Base-by-base conservation (phyloP, 2,797 vertebrate genomes). In the Diglossa cyanea region DNA sequence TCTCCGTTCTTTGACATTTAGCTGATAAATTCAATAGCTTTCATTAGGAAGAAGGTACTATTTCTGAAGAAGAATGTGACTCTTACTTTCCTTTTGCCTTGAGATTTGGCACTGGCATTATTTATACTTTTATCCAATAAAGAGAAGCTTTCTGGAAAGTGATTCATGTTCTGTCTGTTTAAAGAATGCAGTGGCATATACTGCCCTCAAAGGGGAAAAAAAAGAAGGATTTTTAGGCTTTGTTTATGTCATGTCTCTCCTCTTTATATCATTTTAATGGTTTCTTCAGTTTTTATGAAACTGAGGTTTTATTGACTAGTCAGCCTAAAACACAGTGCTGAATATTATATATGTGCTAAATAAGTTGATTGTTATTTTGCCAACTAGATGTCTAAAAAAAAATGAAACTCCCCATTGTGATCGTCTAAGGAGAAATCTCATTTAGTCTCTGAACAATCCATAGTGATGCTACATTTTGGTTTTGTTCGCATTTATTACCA, bases 331-430 rank as follows among this genome's bases (percentile, higher is more conserved):
- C 63, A 61, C 30, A 71, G 61, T 58, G 57, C 33, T 94, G 85
- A 94, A 93, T 90, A 90, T 86, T 93, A 87, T 90, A 89, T 85
- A 92, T 73, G 74, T 82, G 13, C 44, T 94, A 94, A 95, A 82
- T 86, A 88, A 76, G 48, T 66, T 82, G 70, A 90, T 86, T 83
- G 70, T 62, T 93, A 63, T 85, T 94, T 92, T 92, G 50, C 67
- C 80, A 82, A 63, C n/a, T 92, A 75, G 37, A 33, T 73, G 40
- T 61, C 58, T 91, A 60, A 82, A 92, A 91, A 91, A 90, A 76
- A 60, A 39, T 21, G 12, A 75, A 94, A 86, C 11, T 92, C 30
- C 15, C 8, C 9, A 17, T 70, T 53, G n/a, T 65, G 39, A 73
- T 60, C 3, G 25, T 73, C 55, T 88, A 50, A 70, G 65, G 39